These are phyloP conservation scores for Calameuta pallipes DNA, from an alignment of 2,888 invertebrate species.

Conservation along the genomic window DNA sequence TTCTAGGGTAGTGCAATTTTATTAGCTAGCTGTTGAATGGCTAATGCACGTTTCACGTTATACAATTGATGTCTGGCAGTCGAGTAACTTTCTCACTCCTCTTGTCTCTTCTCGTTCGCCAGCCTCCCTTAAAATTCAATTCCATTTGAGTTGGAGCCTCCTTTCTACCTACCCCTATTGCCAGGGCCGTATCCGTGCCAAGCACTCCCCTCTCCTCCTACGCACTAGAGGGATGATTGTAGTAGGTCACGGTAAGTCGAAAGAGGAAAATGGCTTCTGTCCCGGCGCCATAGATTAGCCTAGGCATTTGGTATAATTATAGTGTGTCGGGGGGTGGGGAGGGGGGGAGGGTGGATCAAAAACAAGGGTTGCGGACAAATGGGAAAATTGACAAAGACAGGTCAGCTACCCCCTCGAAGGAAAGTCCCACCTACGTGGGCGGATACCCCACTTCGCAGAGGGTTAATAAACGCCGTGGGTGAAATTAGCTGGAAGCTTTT, in stretches of 20 bases:
- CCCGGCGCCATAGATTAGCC: not conserved
- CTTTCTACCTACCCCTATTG: not conserved
- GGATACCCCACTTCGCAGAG: not conserved
- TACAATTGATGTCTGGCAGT: not conserved
- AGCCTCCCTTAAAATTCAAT: not conserved
- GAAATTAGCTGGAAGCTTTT: not conserved
- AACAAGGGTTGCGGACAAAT: conserved; percentile 3
- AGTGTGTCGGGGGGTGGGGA: conserved; percentile 12
- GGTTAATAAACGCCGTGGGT: conserved; percentile 7
- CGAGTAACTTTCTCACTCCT: not conserved
- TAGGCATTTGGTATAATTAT: not conserved
- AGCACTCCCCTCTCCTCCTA: not conserved
- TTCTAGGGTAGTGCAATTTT: too few relatives aligned
- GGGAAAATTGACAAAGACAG: conserved; percentile 18
- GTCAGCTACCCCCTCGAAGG: not conserved
- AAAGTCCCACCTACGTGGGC: not conserved
- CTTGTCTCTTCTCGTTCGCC: not conserved
- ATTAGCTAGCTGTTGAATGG: too few relatives aligned
- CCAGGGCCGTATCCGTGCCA: not conserved
- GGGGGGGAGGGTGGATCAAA: conserved; percentile 6
- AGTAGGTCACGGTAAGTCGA: not conserved
- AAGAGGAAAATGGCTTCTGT: not conserved
- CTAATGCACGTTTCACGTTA: too few relatives aligned
- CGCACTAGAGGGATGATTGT: not conserved
- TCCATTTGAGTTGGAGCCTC: not conserved